phyloP scores from a whole-genome alignment of 2,113 vertebrate species.

The Hemibagrus wyckioides region DNA sequence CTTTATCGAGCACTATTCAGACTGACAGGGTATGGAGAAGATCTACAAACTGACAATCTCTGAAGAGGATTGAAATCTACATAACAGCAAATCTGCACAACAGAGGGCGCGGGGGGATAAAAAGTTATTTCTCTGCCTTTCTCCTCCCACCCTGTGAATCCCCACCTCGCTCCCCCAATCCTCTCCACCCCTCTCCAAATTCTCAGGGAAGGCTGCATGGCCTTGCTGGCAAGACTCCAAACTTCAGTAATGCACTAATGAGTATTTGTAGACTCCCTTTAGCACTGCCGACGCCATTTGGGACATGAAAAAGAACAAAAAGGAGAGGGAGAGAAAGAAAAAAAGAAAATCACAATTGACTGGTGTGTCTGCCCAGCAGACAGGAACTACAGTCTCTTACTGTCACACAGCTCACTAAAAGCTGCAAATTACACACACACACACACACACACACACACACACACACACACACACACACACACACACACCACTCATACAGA shows the following conservation, averaged over 20 bases:
- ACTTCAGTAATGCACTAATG: slow-evolving; percentile 58
- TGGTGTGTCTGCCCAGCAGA: slow-evolving; percentile 31
- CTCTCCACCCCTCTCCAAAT: slow-evolving; percentile 20
- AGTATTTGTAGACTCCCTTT: slow-evolving; percentile 57
- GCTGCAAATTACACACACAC: slow-evolving; percentile 18
- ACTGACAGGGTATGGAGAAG: not conserved
- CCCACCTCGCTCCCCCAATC: slow-evolving; percentile 30
- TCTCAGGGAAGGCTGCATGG: slow-evolving; percentile 35
- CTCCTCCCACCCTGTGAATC: slow-evolving; percentile 24
- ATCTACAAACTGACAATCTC: not conserved
- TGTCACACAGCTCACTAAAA: slow-evolving; percentile 34
- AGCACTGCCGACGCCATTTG: slow-evolving; percentile 54
- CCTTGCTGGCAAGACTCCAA: slow-evolving; percentile 55
- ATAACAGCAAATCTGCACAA: not conserved
- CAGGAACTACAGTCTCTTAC: slow-evolving; percentile 41
- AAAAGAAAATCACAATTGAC: slow-evolving; percentile 12
- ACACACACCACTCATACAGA: not conserved
- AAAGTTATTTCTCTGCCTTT: not conserved
- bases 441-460: slow-evolving; percentile 12
- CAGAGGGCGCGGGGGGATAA: not conserved
- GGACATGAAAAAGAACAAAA: slow-evolving; percentile 50
- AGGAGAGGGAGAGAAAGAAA: not conserved
- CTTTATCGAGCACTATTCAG: slow-evolving; percentile 14
- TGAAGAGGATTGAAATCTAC: not conserved
- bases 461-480: slow-evolving; percentile 34